phyloP scores from a whole-genome alignment of 2,113 vertebrate genomes.

The Stegastes partitus region DNA sequence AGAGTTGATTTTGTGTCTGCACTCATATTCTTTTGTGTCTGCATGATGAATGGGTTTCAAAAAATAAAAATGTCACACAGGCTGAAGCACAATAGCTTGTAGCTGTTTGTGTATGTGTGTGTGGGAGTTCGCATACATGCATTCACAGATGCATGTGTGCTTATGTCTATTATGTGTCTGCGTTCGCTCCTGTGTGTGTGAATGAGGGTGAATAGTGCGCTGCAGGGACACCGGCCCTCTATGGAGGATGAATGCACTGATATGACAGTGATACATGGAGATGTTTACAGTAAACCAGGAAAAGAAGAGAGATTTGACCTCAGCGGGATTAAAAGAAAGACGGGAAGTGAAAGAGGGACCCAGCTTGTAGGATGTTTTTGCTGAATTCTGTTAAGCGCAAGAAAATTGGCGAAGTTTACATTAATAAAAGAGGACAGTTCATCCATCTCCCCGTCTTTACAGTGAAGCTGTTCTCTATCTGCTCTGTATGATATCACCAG shows the following conservation, averaged over 20 bases:
- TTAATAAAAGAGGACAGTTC: constrained; percentile 45
- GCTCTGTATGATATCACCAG: constrained; percentile 57
- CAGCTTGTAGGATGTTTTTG: constrained; percentile 59
- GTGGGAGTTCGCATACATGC: constrained; percentile 22
- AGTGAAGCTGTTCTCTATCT: constrained; percentile 43
- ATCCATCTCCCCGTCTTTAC: constrained; percentile 60
- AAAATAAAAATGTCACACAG: constrained; percentile 46
- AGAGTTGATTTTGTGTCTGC: constrained; percentile 20
- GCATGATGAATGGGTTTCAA: constrained; percentile 59
- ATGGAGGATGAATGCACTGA: constrained; percentile 75
- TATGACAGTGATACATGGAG: constrained; percentile 84
- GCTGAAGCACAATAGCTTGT: constrained; percentile 44
- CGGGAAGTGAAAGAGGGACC: constrained; percentile 13
- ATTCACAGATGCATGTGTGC: constrained; percentile 28
- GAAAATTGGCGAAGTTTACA: constrained; percentile 46
- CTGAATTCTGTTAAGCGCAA: constrained; percentile 31
- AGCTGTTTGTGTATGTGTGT: constrained; percentile 10
- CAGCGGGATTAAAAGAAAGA: constrained; percentile 36
- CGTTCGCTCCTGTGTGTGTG: constrained; percentile 32
- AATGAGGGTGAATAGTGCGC: constrained; percentile 67
- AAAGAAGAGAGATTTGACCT: constrained; percentile 39
- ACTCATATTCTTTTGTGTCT: constrained; percentile 38
- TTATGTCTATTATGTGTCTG: constrained; percentile 32
- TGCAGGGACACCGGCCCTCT: constrained; percentile 54
- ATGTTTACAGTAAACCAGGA: constrained; percentile 79